These are phyloP conservation scores for Amblyteles armatorius DNA, from an alignment of 2,888 invertebrate genomes.

Conservation along the genomic window DNA sequence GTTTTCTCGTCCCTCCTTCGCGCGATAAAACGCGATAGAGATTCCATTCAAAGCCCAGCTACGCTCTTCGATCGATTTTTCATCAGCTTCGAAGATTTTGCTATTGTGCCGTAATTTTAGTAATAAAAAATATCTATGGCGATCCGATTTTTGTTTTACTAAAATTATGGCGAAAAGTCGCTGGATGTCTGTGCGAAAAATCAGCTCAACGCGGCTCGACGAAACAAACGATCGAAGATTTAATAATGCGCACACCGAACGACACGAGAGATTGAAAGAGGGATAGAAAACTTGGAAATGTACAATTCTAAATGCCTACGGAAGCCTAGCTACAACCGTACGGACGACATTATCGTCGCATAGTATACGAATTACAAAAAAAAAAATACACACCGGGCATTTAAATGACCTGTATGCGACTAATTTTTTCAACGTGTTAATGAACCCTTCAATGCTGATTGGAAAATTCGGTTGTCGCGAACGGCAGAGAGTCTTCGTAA, in stretches of 20 bases:
- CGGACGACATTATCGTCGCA: constrained; percentile 10
- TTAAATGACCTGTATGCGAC: not conserved
- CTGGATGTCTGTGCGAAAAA: not conserved
- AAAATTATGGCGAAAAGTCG: not conserved
- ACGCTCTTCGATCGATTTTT: not conserved
- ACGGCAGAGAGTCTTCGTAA: not conserved
- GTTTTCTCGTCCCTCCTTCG: constrained; percentile 8
- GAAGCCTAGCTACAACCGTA: constrained; percentile 69
- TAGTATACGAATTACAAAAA: constrained; percentile 11
- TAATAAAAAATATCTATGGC: not conserved
- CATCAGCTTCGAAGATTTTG: not conserved
- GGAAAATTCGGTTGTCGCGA: not conserved
- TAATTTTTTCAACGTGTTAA: not conserved
- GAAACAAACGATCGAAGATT: constrained; percentile 19
- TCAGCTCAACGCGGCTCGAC: not conserved
- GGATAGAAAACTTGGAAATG: constrained; percentile 73
- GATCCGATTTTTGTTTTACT: not conserved
- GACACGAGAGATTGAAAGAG: constrained; percentile 22
- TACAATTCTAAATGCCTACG: constrained; percentile 75
- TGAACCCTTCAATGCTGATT: not conserved
- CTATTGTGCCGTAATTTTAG: not conserved
- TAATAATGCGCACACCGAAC: constrained; percentile 8
- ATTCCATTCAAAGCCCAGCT: constrained; percentile 12
- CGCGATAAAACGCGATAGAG: constrained; percentile 16
- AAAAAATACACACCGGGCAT: not conserved